Conservation (phyloP, 2,888 invertebrate species). For the Aphidius colemani region DNA sequence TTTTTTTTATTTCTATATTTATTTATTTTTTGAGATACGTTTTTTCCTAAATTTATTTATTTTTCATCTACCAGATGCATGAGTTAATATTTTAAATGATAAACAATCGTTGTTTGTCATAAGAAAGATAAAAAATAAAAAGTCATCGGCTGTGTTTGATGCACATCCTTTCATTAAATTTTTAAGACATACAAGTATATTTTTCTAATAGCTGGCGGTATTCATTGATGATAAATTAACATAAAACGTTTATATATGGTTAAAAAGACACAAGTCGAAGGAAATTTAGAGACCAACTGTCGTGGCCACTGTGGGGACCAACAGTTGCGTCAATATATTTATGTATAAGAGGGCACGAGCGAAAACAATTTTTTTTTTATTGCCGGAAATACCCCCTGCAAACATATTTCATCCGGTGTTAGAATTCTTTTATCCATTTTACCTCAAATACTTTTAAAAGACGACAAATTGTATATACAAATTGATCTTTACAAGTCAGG, state of each 20-base stretch:
- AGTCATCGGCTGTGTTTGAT: too few species aligned
- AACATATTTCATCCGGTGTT: slow-evolving; percentile 19
- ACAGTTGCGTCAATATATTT: slow-evolving; percentile 35
- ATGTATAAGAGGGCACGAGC: slow-evolving; percentile 30
- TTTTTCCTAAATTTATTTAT: neutral
- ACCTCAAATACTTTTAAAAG: slow-evolving; percentile 11
- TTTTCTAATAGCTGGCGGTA: too few species aligned
- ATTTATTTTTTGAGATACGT: too few species aligned
- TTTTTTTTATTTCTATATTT: neutral
- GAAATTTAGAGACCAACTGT: slow-evolving; percentile 32
- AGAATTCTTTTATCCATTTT: slow-evolving; percentile 5
- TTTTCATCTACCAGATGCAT: neutral
- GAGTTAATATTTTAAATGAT: too few species aligned
- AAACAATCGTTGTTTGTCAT: too few species aligned
- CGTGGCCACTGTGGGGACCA: slow-evolving; percentile 18
- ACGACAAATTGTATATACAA: neutral
- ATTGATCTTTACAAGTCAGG: neutral
- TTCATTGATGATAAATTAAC: too few species aligned
- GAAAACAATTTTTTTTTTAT: neutral
- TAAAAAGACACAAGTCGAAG: neutral
- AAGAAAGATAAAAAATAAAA: too few species aligned
- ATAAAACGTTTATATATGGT: too few species aligned
- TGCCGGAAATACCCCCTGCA: slow-evolving; percentile 27
- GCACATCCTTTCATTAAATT: too few species aligned
- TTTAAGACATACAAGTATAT: too few species aligned